Percentiles rank a stretch among this genome's conserved stretches.
Evolutionary conservation across 2,797 vertebrate species (phyloP).

Genomic region (Apogon talboti): DNA sequence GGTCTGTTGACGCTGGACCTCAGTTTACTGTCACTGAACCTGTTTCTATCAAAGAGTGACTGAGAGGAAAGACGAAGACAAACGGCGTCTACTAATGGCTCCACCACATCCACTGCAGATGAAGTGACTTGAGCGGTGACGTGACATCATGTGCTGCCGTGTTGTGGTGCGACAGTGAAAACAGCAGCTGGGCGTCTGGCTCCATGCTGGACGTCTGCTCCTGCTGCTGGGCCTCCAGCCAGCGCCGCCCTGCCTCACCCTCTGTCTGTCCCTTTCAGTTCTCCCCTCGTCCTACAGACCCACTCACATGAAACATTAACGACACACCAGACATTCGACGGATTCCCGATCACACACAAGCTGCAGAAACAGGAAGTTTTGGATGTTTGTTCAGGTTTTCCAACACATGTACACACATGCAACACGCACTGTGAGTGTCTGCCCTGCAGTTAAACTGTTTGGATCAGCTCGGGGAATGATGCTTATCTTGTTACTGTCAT

Average conservation of each 20-base stretch:
- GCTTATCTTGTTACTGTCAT: not conserved
- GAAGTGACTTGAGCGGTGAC: not conserved
- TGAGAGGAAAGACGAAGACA: too few relatives aligned
- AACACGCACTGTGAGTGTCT: too few relatives aligned
- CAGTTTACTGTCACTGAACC: too few relatives aligned
- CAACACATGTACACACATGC: conserved; percentile 19
- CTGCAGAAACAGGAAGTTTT: not conserved
- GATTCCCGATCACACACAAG: not conserved
- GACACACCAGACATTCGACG: conserved; percentile 29
- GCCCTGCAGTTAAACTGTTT: conserved; percentile 10
- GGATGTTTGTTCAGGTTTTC: not conserved
- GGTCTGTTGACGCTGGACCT: too few relatives aligned
- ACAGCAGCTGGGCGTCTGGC: conserved; percentile 31
- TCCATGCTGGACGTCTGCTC: conserved; percentile 23
- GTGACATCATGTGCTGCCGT: not conserved
- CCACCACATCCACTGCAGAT: not conserved
- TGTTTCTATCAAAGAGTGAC: too few relatives aligned
- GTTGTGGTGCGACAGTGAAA: conserved; percentile 17
- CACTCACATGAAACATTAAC: conserved; percentile 16
- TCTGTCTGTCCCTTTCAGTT: not conserved
- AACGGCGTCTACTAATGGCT: too few relatives aligned
- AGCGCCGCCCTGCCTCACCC: conserved; percentile 21
- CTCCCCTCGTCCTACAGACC: conserved; percentile 5
- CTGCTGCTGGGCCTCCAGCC: conserved; percentile 30
- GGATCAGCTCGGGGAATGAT: not conserved